Evolutionary conservation across 2,797 vertebrate species (phyloP).

Genomic region (Phalloptychus januarius): DNA sequence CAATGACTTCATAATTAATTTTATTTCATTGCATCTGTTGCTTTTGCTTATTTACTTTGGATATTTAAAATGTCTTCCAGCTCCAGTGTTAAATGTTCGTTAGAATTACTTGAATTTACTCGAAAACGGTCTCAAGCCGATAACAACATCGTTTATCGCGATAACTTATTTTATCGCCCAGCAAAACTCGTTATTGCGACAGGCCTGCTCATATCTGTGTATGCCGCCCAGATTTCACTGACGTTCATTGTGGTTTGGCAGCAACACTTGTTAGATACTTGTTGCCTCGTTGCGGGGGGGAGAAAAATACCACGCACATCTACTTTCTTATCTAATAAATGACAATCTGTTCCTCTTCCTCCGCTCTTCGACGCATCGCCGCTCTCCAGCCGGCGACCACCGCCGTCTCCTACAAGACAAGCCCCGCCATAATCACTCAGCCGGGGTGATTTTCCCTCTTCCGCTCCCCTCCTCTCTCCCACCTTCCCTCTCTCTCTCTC

Average conservation of each 20-base stretch:
- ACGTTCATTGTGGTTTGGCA: background rate
- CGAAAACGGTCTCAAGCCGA: no score
- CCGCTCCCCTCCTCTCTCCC: conserved; percentile 30
- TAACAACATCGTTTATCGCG: no score
- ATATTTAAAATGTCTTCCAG: no score
- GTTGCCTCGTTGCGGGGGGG: background rate
- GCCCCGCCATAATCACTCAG: conserved; percentile 73
- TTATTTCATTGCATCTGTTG: no score
- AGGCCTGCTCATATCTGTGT: background rate
- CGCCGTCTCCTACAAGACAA: conserved; percentile 83
- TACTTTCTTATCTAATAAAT: background rate
- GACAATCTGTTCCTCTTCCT: conserved; percentile 31
- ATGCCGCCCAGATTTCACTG: background rate
- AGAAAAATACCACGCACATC: background rate
- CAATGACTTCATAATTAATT: no score
- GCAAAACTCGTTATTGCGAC: no score
- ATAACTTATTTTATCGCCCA: no score
- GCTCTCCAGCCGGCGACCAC: conserved; percentile 77
- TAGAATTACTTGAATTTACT: no score
- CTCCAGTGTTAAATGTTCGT: no score
- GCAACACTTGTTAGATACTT: background rate
- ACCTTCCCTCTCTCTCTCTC: conserved; percentile 39
- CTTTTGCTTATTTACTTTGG: no score
- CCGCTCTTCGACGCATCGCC: conserved; percentile 8
- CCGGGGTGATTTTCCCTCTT: conserved; percentile 25